Evolutionary conservation across 2,113 vertebrate genomes (phyloP).

Genomic region (Psilopogon haemacephalus): DNA sequence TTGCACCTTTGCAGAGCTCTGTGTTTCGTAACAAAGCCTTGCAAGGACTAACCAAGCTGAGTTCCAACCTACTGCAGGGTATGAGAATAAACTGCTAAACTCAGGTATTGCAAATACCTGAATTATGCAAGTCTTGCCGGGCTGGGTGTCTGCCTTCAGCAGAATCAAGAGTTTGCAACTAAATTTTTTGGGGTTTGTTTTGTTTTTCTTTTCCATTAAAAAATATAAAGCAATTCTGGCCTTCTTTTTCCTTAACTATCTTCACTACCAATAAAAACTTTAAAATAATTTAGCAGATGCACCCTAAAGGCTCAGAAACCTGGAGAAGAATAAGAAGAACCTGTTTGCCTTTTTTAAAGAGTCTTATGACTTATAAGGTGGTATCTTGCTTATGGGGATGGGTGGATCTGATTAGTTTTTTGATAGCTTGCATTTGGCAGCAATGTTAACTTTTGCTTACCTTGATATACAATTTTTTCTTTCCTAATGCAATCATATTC

Average conservation of each 20-base stretch:
- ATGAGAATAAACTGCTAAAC: slow-evolving; percentile 30
- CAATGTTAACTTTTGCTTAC: slow-evolving; percentile 26
- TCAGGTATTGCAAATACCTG: not conserved
- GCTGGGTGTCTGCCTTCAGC: not conserved
- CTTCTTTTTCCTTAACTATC: not conserved
- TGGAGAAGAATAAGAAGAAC: slow-evolving; percentile 12
- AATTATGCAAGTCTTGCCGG: slow-evolving; percentile 30
- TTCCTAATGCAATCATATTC: not conserved
- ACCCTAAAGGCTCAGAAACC: slow-evolving; percentile 46
- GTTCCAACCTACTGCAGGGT: slow-evolving; percentile 20
- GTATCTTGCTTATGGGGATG: slow-evolving; percentile 60
- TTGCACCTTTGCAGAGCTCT: not conserved
- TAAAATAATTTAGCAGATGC: not conserved
- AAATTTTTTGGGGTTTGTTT: not conserved
- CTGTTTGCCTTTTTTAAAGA: slow-evolving; percentile 17
- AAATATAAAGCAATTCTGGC: not conserved
- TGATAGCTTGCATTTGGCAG: slow-evolving; percentile 35
- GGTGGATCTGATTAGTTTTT: slow-evolving; percentile 22
- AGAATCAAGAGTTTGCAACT: not conserved
- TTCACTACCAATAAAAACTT: not conserved
- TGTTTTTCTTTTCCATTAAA: not conserved
- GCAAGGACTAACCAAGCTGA: not conserved
- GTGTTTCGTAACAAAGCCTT: not conserved
- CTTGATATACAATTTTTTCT: slow-evolving; percentile 24
- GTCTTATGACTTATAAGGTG: slow-evolving; percentile 47